A percentile compares a stretch with the other conserved stretches of the same genome.
phyloP scores from a whole-genome alignment of 2,888 invertebrate species.

The Serripes groenlandicus region DNA sequence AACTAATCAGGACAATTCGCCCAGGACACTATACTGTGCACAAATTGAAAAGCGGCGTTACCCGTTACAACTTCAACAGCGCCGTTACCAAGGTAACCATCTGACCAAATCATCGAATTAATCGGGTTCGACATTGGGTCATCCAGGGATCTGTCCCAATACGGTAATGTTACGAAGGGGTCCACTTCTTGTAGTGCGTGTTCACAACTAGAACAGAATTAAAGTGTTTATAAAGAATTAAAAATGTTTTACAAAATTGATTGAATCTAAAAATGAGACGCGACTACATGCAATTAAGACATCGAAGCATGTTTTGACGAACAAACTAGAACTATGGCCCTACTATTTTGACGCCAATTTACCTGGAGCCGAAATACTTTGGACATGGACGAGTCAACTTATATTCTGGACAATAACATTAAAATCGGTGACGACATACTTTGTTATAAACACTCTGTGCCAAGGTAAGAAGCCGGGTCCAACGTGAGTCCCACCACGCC shows the following conservation, averaged over 20 bases:
- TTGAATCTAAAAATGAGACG: too few relatives aligned
- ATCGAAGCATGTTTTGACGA: too few relatives aligned
- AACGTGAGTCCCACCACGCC: conserved; percentile 30
- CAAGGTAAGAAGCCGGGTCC: conserved; percentile 48
- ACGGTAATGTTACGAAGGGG: conserved; percentile 67
- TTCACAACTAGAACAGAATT: conserved; percentile 74
- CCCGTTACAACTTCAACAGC: conserved; percentile 62
- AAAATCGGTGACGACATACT: conserved; percentile 22
- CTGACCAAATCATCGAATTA: conserved; percentile 67
- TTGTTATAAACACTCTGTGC: conserved; percentile 38
- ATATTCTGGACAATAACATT: background rate
- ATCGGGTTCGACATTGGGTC: conserved; percentile 57
- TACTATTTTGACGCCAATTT: too few relatives aligned
- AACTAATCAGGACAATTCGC: too few relatives aligned
- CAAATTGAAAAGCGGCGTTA: too few relatives aligned
- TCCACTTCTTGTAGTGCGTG: conserved; percentile 69
- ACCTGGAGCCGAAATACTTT: too few relatives aligned
- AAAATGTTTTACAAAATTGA: too few relatives aligned
- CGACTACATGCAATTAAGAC: too few relatives aligned
- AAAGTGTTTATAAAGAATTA: too few relatives aligned
- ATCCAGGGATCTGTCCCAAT: conserved; percentile 73
- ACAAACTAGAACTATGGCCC: too few relatives aligned
- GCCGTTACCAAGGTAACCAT: conserved; percentile 65
- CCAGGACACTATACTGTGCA: too few relatives aligned
- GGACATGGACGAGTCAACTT: too few relatives aligned